phyloP scores from a whole-genome alignment of 2,888 invertebrate genomes.

The Meiosimyza platycephala region DNA sequence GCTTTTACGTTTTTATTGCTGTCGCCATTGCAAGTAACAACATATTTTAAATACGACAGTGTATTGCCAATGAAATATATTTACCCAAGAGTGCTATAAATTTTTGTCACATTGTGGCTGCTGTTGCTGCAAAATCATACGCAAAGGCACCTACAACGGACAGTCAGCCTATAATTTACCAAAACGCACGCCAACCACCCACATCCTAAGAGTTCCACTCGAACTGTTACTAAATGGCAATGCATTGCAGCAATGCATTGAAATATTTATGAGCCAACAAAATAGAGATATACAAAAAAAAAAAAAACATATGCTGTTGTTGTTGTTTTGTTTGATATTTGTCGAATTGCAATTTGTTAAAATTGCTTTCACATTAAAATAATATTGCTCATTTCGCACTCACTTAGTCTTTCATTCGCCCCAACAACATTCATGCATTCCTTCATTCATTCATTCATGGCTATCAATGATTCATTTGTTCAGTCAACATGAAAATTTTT shows the following conservation, averaged over 20 bases:
- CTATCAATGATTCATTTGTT: conserved; percentile 8
- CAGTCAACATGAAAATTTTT: background rate
- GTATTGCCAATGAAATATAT: conserved; percentile 39
- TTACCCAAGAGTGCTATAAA: conserved; percentile 40
- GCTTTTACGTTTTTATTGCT: no score
- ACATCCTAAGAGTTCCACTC: background rate
- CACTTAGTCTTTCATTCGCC: background rate
- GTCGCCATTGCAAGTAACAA: background rate
- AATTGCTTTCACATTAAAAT: conserved; percentile 31
- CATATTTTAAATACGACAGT: conserved; percentile 30
- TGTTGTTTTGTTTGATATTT: background rate
- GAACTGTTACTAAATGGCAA: background rate
- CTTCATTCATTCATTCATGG: background rate
- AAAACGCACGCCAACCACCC: background rate
- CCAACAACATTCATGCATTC: background rate
- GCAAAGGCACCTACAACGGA: conserved; percentile 13
- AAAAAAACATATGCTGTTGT: background rate
- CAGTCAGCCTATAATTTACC: background rate
- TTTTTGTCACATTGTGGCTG: conserved; percentile 37
- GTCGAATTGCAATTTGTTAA: conserved; percentile 17
- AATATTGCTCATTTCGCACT: conserved; percentile 20
- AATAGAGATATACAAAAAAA: conserved; percentile 16
- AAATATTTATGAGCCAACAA: conserved; percentile 32
- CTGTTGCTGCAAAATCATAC: background rate
- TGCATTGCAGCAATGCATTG: background rate